A percentile compares a stretch with the other conserved stretches of the same genome.
These are phyloP conservation scores for Hydriomena furcata DNA, from an alignment of 2,888 invertebrate species.

Conservation along the genomic window DNA sequence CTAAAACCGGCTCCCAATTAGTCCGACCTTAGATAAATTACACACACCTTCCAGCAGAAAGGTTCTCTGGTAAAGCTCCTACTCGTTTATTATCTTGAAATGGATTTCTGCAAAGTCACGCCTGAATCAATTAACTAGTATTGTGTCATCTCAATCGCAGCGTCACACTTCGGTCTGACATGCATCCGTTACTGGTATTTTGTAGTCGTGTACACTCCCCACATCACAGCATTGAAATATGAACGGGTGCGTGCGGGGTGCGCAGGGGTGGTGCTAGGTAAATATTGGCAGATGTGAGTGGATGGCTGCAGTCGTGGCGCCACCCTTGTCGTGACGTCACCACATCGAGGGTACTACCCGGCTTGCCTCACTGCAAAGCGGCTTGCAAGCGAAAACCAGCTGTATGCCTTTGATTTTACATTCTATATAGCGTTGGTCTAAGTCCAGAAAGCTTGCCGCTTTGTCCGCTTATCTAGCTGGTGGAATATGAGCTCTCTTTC, in stretches of 20 bases:
- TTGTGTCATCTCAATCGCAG: no score
- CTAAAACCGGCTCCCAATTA: no score
- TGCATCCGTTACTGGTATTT: slow-evolving; percentile 58
- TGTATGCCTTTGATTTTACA: not conserved
- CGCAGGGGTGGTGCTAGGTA: slow-evolving; percentile 70
- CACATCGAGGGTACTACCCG: slow-evolving; percentile 18
- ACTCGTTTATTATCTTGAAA: no score
- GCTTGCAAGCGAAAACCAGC: slow-evolving; percentile 4
- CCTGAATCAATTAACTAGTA: no score
- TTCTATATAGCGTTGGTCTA: not conserved
- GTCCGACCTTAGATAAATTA: no score
- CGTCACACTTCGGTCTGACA: slow-evolving; percentile 47
- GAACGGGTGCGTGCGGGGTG: slow-evolving; percentile 70
- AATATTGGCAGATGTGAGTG: slow-evolving; percentile 88
- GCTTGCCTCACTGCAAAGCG: not conserved
- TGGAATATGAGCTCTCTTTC: no score
- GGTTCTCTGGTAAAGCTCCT: no score
- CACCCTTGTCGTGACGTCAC: slow-evolving; percentile 69
- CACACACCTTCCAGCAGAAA: no score
- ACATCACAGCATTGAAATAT: slow-evolving; percentile 76
- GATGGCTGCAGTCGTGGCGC: slow-evolving; percentile 79
- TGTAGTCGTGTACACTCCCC: slow-evolving; percentile 71
- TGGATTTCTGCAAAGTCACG: no score
- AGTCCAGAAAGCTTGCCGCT: no score
- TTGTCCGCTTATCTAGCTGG: no score